Percentiles rank a stretch among this genome's conserved stretches.
Evolutionary conservation across 2,113 vertebrate genomes (phyloP).

Genomic region (Polypterus senegalus): DNA sequence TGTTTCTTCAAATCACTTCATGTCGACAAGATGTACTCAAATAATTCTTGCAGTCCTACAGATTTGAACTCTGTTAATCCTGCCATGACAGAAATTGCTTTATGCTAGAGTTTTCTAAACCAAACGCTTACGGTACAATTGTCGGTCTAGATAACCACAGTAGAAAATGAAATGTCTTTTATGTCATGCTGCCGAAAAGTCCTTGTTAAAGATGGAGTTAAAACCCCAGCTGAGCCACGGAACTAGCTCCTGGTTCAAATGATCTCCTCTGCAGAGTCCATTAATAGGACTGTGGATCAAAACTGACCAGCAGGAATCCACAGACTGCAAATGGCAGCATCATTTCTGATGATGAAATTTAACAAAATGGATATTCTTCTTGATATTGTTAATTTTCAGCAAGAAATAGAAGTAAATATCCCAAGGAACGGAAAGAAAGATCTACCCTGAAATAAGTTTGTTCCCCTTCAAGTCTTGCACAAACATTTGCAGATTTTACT

Average conservation of each 20-base stretch:
- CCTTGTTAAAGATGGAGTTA: conserved; percentile 29
- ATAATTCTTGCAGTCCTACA: conserved; percentile 46
- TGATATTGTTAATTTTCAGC: conserved; percentile 53
- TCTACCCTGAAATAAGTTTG: conserved; percentile 39
- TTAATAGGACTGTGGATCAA: conserved; percentile 35
- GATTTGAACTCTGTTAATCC: conserved; percentile 50
- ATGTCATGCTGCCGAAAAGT: conserved; percentile 25
- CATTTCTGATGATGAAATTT: conserved; percentile 46
- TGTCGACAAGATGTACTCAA: conserved; percentile 50
- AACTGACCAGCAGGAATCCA: conserved; percentile 31
- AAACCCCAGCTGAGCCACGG: conserved; percentile 39
- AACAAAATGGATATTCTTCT: conserved; percentile 80
- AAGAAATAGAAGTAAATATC: conserved; percentile 14
- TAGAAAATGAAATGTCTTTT: conserved; percentile 46
- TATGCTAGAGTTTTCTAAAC: conserved; percentile 41
- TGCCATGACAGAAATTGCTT: conserved; percentile 38
- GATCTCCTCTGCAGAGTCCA: conserved; percentile 20
- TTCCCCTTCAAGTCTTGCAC: conserved; percentile 40
- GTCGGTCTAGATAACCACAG: conserved; percentile 45
- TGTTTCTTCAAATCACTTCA: conserved; percentile 54
- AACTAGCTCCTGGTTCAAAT: conserved; percentile 30
- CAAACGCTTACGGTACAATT: conserved; percentile 39
- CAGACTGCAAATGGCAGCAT: conserved; percentile 61
- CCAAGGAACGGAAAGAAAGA: conserved; percentile 42
- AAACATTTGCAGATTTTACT: conserved; percentile 77